Conservation (phyloP, 2,113 vertebrate species). For the Galbula dea region DNA sequence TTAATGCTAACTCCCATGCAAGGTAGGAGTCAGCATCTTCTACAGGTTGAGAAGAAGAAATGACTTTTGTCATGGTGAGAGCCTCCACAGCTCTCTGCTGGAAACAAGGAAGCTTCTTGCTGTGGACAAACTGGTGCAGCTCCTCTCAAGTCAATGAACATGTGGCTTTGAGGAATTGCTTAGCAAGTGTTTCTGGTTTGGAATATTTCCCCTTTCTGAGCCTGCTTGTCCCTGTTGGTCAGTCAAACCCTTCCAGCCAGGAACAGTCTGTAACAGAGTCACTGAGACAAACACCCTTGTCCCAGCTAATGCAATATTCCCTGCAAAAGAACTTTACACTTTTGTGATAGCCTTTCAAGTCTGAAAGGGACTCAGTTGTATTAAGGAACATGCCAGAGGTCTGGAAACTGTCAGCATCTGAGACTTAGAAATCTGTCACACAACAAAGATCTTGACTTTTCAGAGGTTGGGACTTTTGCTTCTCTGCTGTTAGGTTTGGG, state of each 20-base stretch:
- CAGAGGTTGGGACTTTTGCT: neutral
- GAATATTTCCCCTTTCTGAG: slow-evolving; percentile 8
- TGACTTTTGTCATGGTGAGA: neutral
- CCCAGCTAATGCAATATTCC: slow-evolving; percentile 39
- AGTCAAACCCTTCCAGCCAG: neutral
- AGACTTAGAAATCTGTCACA: slow-evolving; percentile 12
- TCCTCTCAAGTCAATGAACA: neutral
- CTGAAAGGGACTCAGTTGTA: slow-evolving; percentile 54
- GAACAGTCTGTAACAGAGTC: slow-evolving; percentile 24
- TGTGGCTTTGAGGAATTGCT: neutral
- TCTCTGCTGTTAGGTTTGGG: slow-evolving; percentile 3
- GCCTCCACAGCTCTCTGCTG: neutral
- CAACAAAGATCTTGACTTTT: slow-evolving; percentile 28
- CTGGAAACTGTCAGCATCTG: slow-evolving; percentile 37
- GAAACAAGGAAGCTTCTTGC: neutral
- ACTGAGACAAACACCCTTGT: slow-evolving; percentile 26
- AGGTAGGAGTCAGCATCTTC: neutral
- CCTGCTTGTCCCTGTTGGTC: neutral
- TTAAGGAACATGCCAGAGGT: neutral
- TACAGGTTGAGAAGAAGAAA: neutral
- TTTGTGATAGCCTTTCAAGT: slow-evolving; percentile 17
- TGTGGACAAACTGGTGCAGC: neutral
- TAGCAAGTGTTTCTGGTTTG: neutral
- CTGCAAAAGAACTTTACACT: slow-evolving; percentile 8
- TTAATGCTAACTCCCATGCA: neutral